Base-by-base conservation (phyloP, 2,113 vertebrate species). In the Heterotilapia buettikoferi region DNA sequence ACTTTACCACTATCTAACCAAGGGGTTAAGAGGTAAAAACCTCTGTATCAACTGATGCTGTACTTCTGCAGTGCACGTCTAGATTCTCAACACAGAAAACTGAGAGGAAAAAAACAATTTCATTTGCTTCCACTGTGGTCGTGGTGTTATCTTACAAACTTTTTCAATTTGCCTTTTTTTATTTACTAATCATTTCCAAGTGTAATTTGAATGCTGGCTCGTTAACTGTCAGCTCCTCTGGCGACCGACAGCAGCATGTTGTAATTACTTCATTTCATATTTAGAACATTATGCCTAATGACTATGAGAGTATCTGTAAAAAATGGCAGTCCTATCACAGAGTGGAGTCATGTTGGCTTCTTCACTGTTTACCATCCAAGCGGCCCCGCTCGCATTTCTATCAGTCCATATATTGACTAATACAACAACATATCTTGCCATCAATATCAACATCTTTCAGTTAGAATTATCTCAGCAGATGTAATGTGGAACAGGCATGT, bases 401-500 rank as follows among this genome's bases (percentile, higher is more conserved):
- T 87, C 82, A 33, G 86, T 90, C 83, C 90, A 88, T 90, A 73
- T 53, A 73, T 57, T 91, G 94, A 94, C 91, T 91, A 80, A 85
- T 92, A 90, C 90, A 88, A 90, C 90, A 90, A 66, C 88, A 80
- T 24, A 21, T 38, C n/a, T 54, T 85, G n/a, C 24, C 82, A 26
- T 76, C 31, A 85, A 61, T 57, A 68, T 88, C 88, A 38, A 92
- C 90, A 93, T 94, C 91, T 73, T 9, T 83, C 92, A 31, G 93
- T 73, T 93, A 91, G 66, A 91, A 89, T 95, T 95, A 92, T 93
- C 86, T 90, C 89, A 90, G 91, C 47, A 90, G 71, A 89, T 92
- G 86, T 93, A 92, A 92, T 96, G 96, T 94, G 85, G 87, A 96
- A 93, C 56, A 84, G 94, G 90, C 92, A 86, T 91, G 93, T 96